Evolutionary conservation across 2,888 invertebrate species (phyloP).

Genomic region (Troglohyphantes excavatus): DNA sequence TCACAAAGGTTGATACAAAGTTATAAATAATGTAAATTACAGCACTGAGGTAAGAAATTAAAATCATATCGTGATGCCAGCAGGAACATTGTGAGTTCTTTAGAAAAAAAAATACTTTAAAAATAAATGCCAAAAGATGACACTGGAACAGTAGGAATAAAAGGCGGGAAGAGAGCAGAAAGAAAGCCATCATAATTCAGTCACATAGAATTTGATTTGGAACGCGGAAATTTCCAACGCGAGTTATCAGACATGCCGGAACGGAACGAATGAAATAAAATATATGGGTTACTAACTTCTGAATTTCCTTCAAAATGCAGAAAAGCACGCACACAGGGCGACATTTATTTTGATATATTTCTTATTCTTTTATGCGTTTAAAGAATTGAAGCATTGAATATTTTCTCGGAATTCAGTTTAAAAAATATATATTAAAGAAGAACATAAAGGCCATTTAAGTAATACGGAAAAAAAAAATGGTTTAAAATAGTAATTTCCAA

Average conservation of each 20-base stretch:
- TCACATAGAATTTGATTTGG: conserved; percentile 9
- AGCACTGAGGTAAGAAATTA: too few species aligned
- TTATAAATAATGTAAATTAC: too few species aligned
- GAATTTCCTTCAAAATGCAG: background rate
- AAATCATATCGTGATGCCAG: too few species aligned
- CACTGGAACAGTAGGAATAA: background rate
- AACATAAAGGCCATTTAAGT: too few species aligned
- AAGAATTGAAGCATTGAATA: too few species aligned
- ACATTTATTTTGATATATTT: background rate
- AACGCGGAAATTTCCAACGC: conserved; percentile 20
- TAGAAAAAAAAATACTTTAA: background rate
- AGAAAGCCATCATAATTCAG: background rate
- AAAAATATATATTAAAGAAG: too few species aligned
- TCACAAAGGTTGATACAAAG: too few species aligned
- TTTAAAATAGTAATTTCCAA: too few species aligned
- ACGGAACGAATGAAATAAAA: background rate
- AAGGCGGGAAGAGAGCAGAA: background rate
- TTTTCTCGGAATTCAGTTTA: too few species aligned
- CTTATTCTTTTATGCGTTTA: too few species aligned
- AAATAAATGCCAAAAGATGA: background rate
- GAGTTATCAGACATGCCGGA: conserved; percentile 4
- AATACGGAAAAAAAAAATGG: too few species aligned
- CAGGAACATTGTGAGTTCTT: too few species aligned
- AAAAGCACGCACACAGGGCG: background rate
- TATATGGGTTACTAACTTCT: conserved; percentile 16